These are phyloP conservation scores for Heterohyrax brucei DNA, from an alignment of 2,797 vertebrate genomes.

Conservation along the genomic window DNA sequence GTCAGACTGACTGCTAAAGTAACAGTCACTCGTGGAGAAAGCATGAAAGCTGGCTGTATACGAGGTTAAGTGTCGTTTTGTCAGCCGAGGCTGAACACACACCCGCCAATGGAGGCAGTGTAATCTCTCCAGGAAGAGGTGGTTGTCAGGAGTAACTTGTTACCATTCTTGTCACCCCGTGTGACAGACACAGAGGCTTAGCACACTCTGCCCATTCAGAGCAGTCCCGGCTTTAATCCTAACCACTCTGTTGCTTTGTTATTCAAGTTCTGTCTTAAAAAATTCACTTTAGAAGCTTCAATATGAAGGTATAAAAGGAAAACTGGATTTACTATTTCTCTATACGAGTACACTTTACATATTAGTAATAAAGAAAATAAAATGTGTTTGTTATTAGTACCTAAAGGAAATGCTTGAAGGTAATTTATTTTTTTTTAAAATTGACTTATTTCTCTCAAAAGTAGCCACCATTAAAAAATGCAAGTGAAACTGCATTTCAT, in stretches of 20 bases:
- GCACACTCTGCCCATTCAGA: constrained; percentile 91
- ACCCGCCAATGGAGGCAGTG: constrained; percentile 91
- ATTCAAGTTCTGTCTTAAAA: constrained; percentile 86
- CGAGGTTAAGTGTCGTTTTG: constrained; percentile 92
- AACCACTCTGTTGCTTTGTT: constrained; percentile 90
- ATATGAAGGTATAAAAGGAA: constrained; percentile 87
- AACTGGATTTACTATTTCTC: constrained; percentile 87
- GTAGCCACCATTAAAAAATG: constrained; percentile 54
- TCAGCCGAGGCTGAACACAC: constrained; percentile 91
- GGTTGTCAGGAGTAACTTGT: constrained; percentile 93
- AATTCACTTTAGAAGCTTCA: constrained; percentile 89
- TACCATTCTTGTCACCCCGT: constrained; percentile 91
- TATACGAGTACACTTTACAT: constrained; percentile 78
- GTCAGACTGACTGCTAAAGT: constrained; percentile 82
- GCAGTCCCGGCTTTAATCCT: constrained; percentile 93
- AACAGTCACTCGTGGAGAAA: constrained; percentile 88
- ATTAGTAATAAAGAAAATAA: constrained; percentile 88
- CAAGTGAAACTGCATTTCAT: constrained; percentile 6
- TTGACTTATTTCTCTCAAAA: constrained; percentile 10
- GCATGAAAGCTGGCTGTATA: constrained; percentile 86
- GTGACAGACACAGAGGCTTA: constrained; percentile 92
- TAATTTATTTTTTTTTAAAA: constrained; percentile 57
- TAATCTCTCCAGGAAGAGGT: constrained; percentile 92
- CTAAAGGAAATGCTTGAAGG: constrained; percentile 47
- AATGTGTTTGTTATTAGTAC: constrained; percentile 47